Evolutionary conservation across 2,888 invertebrate genomes (phyloP), one percentile per base, ranked within the genome.

Genomic region (Trypoxylon attenuatum): DNA sequence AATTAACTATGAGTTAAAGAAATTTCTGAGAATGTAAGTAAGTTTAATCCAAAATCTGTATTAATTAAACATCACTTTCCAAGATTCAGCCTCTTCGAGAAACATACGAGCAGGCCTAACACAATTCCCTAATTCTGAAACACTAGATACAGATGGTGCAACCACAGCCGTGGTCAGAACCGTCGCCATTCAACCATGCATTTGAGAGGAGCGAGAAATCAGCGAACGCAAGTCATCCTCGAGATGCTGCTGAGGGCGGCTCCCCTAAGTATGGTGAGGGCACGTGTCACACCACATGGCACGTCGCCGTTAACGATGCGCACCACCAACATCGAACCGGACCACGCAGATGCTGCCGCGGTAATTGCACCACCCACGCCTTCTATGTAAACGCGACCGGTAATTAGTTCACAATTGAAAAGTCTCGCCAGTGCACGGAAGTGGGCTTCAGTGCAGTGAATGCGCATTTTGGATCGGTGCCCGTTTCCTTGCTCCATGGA

Each of bases 341-440:
- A 51, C 62, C 41, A 52, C 52, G 45, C 84, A 84, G 82, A 84
- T 84, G 84, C 79, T 78, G 74, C n/a, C n/a, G n/a, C 77, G 71
- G 60, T 58, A 69, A 51, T 57, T 45, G 46, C 23, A 77, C 79
- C 79, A 82, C 84, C 82, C 81, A 77, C 79, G 75, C 69, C 66
- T 62, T 66, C 58, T 71, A 64, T 59, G 70, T 74, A 77, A 54
- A 51, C 55, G 54, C 53, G 56, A n/a, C n/a, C 52, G 61, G 79
- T 81, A 82, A 84, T 84, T 82, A 83, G 80, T 78, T 79, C 78
- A 73, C 82, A 81, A 84, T 82, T 83, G 78, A 82, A 82, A 79
- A 64, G 21, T 55, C 25, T 25, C 13, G 67, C 51, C 45, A 15
- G 38, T 41, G 39, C 21, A 27, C 51, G 53, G 21, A 16, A 33